Conservation (phyloP, 1,140 invertebrate genomes). For the Scaptomyza hsui region DNA sequence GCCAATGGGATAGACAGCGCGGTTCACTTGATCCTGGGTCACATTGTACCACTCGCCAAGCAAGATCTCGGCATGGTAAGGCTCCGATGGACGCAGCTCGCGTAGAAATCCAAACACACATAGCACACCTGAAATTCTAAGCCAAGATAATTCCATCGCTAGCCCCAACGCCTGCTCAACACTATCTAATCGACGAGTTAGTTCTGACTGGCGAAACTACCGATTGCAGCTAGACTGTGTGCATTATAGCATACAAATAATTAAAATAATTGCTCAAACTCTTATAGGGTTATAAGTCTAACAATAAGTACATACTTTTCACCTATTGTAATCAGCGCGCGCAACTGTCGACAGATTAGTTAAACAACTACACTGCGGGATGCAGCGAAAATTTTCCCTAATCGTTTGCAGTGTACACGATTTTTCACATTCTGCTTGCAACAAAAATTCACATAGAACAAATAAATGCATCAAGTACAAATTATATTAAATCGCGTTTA, state of each 20-base stretch:
- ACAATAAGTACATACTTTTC: constrained; percentile 12
- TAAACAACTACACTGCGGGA: constrained; percentile 3
- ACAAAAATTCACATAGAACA: constrained; percentile 30
- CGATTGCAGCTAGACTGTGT: constrained; percentile 54
- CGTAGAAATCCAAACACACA: constrained; percentile 92
- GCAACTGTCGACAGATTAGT: constrained; percentile 15
- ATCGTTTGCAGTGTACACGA: constrained; percentile 15
- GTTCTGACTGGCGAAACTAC: constrained; percentile 12
- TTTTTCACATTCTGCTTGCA: constrained; percentile 20
- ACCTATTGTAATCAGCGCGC: constrained; percentile 28
- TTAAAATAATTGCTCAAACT: constrained; percentile 67
- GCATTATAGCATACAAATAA: constrained; percentile 68
- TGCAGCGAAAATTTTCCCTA: constrained; percentile 15
- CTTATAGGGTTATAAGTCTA: constrained; percentile 39
- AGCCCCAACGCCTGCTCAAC: constrained; percentile 26
- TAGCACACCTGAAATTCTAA: constrained; percentile 87
- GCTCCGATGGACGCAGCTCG: constrained; percentile 91
- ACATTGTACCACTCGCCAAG: constrained; percentile 88
- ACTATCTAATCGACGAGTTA: constrained; percentile 54
- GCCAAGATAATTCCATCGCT: constrained; percentile 85
- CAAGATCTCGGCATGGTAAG: constrained; percentile 90
- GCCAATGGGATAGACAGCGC: constrained; percentile 89
- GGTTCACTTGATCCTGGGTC: constrained; percentile 84
- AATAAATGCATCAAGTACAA: neutral
- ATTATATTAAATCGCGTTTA: neutral